Base-by-base conservation (phyloP, 2,797 vertebrate genomes). In the Darevskia nairensis region DNA sequence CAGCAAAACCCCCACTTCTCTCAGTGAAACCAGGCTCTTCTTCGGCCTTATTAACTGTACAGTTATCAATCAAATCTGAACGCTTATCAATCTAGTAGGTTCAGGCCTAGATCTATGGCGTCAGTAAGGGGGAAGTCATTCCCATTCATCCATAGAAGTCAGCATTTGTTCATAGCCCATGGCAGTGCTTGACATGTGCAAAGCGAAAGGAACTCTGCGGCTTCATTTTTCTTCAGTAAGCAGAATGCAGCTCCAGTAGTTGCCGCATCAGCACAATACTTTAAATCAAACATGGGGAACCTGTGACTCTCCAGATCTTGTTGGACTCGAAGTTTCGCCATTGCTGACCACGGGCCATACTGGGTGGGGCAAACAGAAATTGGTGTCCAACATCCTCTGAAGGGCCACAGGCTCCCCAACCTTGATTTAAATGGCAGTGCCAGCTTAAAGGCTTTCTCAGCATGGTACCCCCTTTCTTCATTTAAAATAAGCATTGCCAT, bases 201-300 rank as follows among this genome's bases (percentile, higher is more conserved):
- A 61, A 86, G 89, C 50, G 77, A 69, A 46, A 74, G 84, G 44
- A 35, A 55, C 59, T 68, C 39, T n/a, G 46, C 25, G 25, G 82
- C 83, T 86, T 88, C 66, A 83, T 87, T 83, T 87, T 46, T 88
- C 75, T 89, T 86, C 75, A 86, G 86, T 93, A 93, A 95, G 92
- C 92, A 94, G 59, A 93, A 86, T 88, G 84, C 80, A 27, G 0
- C 90, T 83, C 86, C 92, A 69, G 92, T 94, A 92, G 92, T 84
- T 90, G 80, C 82, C 89, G 89, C 84, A 82, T 89, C 91, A 90
- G 91, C 88, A 85, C 92, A 89, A 86, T 89, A 86, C 91, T 64
- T 64, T 19, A 64, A 64, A 64, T 23, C 61, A 64, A 23, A 64
- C 17, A 64, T 23, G 61, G 61, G 61, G 21, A 23, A 23, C 21